phyloP scores from a whole-genome alignment of 2,797 vertebrate genomes.

The Coilia nasus region DNA sequence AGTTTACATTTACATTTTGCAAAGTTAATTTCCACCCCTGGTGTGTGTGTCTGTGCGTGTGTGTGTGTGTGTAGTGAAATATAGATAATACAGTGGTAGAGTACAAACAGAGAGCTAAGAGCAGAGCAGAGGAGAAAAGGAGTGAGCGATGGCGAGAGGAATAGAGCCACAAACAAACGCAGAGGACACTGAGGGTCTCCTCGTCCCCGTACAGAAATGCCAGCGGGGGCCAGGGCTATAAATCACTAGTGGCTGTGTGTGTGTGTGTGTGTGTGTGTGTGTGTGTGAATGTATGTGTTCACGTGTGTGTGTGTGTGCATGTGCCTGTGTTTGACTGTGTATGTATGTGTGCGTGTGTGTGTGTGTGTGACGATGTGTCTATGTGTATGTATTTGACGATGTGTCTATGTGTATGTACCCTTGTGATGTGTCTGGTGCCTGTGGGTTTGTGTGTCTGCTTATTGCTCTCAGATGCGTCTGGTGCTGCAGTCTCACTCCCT shows the following conservation, averaged over 20 bases:
- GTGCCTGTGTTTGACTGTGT: neutral
- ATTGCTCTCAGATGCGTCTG: neutral
- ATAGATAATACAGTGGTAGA: too few relatives aligned
- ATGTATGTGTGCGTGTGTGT: neutral
- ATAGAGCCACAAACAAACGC: neutral
- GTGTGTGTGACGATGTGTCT: too few relatives aligned
- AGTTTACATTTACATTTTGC: too few relatives aligned
- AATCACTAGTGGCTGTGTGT: conserved; percentile 62
- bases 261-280: neutral
- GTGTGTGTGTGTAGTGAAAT: too few relatives aligned
- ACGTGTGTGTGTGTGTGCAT: too few relatives aligned
- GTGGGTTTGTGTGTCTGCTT: neutral
- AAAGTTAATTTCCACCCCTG: too few relatives aligned
- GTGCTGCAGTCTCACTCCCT: neutral
- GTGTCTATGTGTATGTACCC: too few relatives aligned
- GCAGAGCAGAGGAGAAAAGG: neutral
- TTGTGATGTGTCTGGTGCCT: too few relatives aligned
- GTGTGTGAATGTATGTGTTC: neutral
- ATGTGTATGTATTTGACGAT: too few relatives aligned
- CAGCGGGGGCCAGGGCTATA: conserved; percentile 68
- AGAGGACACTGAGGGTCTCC: too few relatives aligned
- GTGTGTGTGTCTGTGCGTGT: too few relatives aligned
- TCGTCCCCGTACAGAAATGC: conserved; percentile 62
- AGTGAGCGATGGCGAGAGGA: neutral
- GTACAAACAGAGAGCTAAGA: too few relatives aligned